Evolutionary conservation across 2,888 invertebrate species (phyloP).

Genomic region (Pherbina coryleti): DNA sequence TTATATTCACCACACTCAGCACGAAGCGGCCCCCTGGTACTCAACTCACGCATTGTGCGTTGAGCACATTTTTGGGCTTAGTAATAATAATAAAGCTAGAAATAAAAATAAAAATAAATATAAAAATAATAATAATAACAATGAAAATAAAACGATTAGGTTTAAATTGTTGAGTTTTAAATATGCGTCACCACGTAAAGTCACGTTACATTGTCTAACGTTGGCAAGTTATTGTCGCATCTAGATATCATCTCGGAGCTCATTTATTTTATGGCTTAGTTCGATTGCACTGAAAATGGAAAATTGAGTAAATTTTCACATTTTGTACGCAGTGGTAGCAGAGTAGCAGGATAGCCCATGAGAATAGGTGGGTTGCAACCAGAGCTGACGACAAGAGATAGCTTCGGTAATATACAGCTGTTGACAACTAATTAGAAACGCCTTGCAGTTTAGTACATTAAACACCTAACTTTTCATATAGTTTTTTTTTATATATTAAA

Average conservation of each 20-base stretch:
- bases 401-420: no score
- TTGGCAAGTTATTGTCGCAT: neutral
- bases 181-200: constrained; percentile 13
- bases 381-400: no score
- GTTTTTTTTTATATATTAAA: no score
- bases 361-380: neutral
- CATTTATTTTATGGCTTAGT: constrained; percentile 27
- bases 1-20: neutral
- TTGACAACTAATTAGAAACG: no score
- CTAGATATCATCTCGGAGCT: constrained; percentile 8
- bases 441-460: no score
- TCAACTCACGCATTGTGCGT: neutral
- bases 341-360: neutral
- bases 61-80: neutral
- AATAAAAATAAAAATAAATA: constrained; percentile 21
- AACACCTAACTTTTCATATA: no score
- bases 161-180: constrained; percentile 23
- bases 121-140: constrained; percentile 25
- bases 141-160: constrained; percentile 27
- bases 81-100: constrained; percentile 12
- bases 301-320: constrained; percentile 2
- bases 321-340: neutral
- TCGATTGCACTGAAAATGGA: constrained; percentile 19
- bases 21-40: no score
- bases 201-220: neutral